Evolutionary conservation across 2,113 vertebrate species (phyloP), one percentile per base, ranked within the genome.

Genomic region (Pogona vitticeps): DNA sequence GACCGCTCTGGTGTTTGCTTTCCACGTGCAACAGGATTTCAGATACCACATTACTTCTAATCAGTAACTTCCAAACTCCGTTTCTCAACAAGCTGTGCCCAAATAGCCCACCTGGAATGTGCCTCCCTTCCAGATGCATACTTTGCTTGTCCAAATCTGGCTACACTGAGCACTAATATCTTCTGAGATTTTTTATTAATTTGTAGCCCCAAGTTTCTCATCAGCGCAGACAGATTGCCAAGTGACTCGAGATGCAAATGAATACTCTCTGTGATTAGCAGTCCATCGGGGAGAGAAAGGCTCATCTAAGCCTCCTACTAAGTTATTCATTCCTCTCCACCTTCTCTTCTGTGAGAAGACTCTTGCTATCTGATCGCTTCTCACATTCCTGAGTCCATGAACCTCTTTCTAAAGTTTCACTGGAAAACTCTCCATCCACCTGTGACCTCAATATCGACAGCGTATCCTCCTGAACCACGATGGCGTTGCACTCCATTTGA

Each of bases 291-390:
- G 8, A 65, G 20, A 65, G 63, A 72, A 76, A 6, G 1, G 28
- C 40, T 76, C 65, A 65, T 76, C 83, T 36, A 67, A 82, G 84
- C 90, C 78, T 79, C 84, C 42, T 68, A 56, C 4, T 18, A 88
- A 33, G 36, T 76, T 10, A 1, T 3, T 52, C 46, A 73, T 68
- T 38, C 0, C 0, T 33, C 15, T 28, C 46, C 10, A 12, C 38
- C 59, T 70, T 42, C 31, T 38, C 2, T 61, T 63, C 13, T n/a
- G 4, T 21, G 26, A 78, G 26, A 59, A 80, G 56, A 33, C 6
- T 23, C 67, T 58, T 68, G 26, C 1, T 6, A 88, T 38, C 83
- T 76, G 0, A 84, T 84, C 72, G 67, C 79, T 88, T 78, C 40
- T 68, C 72, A 2, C 26, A 58, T 89, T 88, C 3, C 0, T 86